These are phyloP conservation scores for Aphelenchoides fujianensis DNA, from an alignment of 1,140 invertebrate genomes.

Conservation along the genomic window DNA sequence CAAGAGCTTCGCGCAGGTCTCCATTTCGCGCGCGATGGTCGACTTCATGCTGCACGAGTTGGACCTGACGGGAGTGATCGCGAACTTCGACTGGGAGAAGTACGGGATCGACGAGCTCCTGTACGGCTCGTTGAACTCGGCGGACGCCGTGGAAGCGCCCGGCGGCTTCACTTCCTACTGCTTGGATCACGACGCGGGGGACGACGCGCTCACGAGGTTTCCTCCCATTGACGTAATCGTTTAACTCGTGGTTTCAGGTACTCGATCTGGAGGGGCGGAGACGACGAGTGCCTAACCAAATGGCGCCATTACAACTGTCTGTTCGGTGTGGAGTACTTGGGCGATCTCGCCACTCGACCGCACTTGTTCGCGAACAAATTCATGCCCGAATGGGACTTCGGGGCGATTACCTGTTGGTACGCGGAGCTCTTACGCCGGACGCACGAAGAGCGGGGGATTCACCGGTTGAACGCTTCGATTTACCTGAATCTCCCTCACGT, in stretches of 20 bases:
- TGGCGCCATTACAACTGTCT: slow-evolving; percentile 7
- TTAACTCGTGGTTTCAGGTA: not conserved
- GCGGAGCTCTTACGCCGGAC: not conserved
- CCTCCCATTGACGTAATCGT: not conserved
- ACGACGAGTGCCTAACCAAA: not conserved
- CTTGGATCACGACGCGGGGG: slow-evolving; percentile 8
- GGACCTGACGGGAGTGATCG: slow-evolving; percentile 25
- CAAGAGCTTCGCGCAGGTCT: slow-evolving; percentile 1
- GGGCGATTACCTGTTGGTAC: slow-evolving; percentile 3
- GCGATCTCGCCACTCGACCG: not conserved
- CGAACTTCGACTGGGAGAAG: slow-evolving; percentile 24
- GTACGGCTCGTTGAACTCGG: slow-evolving; percentile 28
- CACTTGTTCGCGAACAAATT: slow-evolving; percentile 11
- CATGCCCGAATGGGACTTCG: not conserved
- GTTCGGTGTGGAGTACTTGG: slow-evolving; percentile 1
- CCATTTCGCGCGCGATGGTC: slow-evolving; percentile 22
- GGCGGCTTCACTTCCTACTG: slow-evolving; percentile 41
- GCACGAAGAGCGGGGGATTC: not conserved
- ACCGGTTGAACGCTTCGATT: not conserved
- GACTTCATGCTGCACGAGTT: slow-evolving; percentile 39
- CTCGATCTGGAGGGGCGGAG: not conserved
- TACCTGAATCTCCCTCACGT: slow-evolving; percentile 5
- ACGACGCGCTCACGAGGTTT: not conserved
- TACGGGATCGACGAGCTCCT: slow-evolving; percentile 10
- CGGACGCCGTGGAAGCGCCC: slow-evolving; percentile 33